These are phyloP conservation scores for Kryphioiulus occultus DNA, from an alignment of 2,888 invertebrate genomes.

Conservation along the genomic window DNA sequence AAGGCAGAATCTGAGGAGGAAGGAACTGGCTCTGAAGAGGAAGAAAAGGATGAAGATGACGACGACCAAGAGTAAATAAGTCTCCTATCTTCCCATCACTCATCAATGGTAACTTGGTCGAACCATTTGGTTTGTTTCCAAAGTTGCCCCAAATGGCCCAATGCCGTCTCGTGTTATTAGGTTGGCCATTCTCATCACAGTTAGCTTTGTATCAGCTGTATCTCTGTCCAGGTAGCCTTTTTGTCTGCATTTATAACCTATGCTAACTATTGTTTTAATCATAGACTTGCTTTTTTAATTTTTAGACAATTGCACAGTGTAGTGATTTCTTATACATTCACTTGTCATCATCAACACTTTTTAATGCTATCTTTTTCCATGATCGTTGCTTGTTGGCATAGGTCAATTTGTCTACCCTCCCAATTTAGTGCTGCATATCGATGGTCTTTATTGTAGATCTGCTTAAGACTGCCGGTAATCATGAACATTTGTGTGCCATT, in stretches of 20 bases:
- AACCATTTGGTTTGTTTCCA: background rate
- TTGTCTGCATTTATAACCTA: background rate
- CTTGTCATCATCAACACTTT: constrained; percentile 7
- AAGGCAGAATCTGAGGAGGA: constrained; percentile 47
- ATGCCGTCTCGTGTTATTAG: background rate
- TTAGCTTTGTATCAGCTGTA: background rate
- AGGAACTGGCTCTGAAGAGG: constrained; percentile 36
- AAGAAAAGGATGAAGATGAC: constrained; percentile 47
- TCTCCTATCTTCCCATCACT: background rate
- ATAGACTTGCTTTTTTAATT: background rate
- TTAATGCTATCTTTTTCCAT: background rate
- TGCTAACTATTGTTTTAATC: constrained; percentile 19
- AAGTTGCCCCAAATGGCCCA: background rate
- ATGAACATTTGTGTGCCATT: background rate
- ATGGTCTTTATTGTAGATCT: background rate
- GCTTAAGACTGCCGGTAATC: background rate
- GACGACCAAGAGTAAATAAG: constrained; percentile 41
- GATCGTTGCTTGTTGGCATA: background rate
- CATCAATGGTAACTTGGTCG: constrained; percentile 4
- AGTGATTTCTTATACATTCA: background rate
- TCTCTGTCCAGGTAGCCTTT: constrained; percentile 27
- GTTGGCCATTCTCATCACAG: constrained; percentile 9
- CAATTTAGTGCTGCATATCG: background rate
- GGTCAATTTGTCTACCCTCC: background rate
- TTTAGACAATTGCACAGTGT: background rate